A percentile compares a stretch with the other conserved stretches of the same genome.
These are phyloP conservation scores for Lepus oiostolus DNA, from an alignment of 2,797 vertebrate species.

Conservation along the genomic window DNA sequence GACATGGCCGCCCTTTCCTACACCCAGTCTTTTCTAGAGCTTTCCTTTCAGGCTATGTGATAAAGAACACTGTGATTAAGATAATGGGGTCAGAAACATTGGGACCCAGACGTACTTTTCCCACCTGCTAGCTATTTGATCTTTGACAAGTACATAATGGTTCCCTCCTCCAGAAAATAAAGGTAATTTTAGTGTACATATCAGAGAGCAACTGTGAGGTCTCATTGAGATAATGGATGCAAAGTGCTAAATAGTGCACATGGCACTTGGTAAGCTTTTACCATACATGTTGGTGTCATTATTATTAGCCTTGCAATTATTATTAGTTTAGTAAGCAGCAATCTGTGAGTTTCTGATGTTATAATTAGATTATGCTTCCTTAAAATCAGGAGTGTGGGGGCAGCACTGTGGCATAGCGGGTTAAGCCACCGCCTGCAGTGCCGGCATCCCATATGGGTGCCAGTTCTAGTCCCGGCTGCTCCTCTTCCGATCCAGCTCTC, in stretches of 20 bases:
- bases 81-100: background rate
- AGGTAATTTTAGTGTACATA: background rate
- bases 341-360: background rate
- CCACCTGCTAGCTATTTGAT: background rate
- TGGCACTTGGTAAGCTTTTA: background rate
- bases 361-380: background rate
- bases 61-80: background rate
- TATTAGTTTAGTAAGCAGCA: background rate
- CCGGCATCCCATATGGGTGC: too few relatives aligned
- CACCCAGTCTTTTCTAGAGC: background rate
- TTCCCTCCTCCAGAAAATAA: conserved; percentile 12
- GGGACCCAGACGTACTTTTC: background rate
- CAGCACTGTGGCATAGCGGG: too few relatives aligned
- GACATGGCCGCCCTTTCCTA: background rate
- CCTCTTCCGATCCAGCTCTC: too few relatives aligned
- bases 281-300: background rate
- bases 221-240: background rate
- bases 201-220: background rate
- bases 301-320: background rate
- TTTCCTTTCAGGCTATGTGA: background rate
- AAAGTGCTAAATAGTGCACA: background rate
- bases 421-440: too few relatives aligned
- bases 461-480: too few relatives aligned
- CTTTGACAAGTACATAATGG: background rate
- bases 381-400: background rate